These are phyloP conservation scores for Regulus satrapa DNA, from an alignment of 2,113 vertebrate genomes.

Conservation along the genomic window DNA sequence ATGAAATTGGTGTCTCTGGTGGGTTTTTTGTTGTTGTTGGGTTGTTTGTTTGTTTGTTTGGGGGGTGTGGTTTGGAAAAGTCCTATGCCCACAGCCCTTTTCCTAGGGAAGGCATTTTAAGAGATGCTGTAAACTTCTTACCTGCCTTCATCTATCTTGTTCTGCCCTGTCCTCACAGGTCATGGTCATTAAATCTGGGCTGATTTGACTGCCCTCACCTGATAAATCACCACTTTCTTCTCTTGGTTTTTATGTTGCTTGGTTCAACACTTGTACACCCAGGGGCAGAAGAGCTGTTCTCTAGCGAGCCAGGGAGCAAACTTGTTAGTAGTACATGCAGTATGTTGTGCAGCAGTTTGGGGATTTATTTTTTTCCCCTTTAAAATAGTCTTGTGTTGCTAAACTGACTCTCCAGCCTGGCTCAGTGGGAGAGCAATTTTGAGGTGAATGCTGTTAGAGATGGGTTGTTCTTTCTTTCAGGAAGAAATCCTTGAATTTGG, in stretches of 20 bases:
- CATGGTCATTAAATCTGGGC: background rate
- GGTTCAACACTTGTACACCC: background rate
- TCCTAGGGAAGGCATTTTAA: background rate
- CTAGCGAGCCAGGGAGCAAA: background rate
- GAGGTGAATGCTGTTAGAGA: background rate
- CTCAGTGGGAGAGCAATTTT: background rate
- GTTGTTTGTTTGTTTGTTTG: background rate
- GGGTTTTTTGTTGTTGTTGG: background rate
- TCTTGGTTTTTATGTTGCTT: background rate
- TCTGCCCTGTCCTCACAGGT: background rate
- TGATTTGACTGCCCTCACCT: background rate
- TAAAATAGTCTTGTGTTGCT: background rate
- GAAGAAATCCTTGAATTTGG: background rate
- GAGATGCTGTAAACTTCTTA: background rate
- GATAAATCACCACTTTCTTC: background rate
- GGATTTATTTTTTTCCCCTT: background rate
- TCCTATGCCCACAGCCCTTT: background rate
- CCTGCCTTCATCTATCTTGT: background rate
- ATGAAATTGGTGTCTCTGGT: background rate
- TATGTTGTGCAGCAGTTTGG: background rate
- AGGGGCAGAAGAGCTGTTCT: background rate
- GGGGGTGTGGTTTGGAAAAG: background rate
- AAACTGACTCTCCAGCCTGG: background rate
- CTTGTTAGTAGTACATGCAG: fast-evolving
- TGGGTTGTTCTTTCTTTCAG: background rate